A percentile compares a stretch with the other conserved stretches of the same genome.
Conservation (phyloP, 2,113 vertebrate genomes). For the Clinocottus analis region DNA sequence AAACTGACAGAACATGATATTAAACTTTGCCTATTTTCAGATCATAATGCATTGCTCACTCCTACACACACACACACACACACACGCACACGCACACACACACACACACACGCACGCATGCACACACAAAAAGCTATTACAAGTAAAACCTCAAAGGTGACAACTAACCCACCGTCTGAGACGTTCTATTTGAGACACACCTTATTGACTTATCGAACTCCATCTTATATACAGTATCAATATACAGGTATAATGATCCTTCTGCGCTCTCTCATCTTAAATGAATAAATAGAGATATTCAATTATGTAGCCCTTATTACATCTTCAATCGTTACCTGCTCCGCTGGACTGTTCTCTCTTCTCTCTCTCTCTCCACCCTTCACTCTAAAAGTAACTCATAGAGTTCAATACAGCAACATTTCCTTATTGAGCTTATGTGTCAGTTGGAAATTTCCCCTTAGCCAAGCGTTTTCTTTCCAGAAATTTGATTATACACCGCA, state of each 20-base stretch:
- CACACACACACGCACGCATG: not conserved
- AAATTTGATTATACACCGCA: slow-evolving; percentile 74
- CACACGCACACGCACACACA: too few species aligned
- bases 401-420: slow-evolving; percentile 58
- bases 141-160: slow-evolving; percentile 23
- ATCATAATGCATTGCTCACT: not conserved
- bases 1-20: not conserved
- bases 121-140: not conserved
- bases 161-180: not conserved
- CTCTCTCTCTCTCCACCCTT: not conserved
- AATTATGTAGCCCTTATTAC: slow-evolving; percentile 65
- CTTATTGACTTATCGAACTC: slow-evolving; percentile 33
- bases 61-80: not conserved
- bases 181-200: slow-evolving; percentile 19
- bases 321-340: slow-evolving; percentile 40
- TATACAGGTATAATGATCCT: slow-evolving; percentile 37
- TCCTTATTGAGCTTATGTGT: slow-evolving; percentile 43
- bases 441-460: slow-evolving; percentile 66
- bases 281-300: slow-evolving; percentile 65
- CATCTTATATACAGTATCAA: slow-evolving; percentile 45
- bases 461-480: slow-evolving; percentile 57
- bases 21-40: not conserved
- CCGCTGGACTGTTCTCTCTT: slow-evolving; percentile 1
- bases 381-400: slow-evolving; percentile 17
- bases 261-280: slow-evolving; percentile 25